A percentile compares a stretch with the other conserved stretches of the same genome.
Conservation (phyloP, 2,888 invertebrate species). For the Molorchus minor region DNA sequence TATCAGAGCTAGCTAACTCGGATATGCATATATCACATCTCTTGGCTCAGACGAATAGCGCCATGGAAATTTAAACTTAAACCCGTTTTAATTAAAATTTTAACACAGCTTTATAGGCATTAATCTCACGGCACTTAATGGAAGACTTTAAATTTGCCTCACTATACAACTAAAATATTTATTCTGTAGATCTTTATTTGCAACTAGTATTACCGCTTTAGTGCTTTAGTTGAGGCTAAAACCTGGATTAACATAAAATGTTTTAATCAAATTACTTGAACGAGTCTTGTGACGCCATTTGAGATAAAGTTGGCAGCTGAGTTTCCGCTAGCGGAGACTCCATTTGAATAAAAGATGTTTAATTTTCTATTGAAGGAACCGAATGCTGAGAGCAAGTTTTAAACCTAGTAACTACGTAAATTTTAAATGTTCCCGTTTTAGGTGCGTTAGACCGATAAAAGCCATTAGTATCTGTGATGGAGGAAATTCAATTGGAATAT, state of each 20-base stretch:
- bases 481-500: no score
- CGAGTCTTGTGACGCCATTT: constrained; percentile 19
- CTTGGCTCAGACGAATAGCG: background rate
- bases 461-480: background rate
- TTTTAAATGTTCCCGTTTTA: no score
- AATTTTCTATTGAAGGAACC: constrained; percentile 8
- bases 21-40: background rate
- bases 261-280: constrained; percentile 37
- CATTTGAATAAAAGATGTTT: constrained; percentile 20
- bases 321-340: constrained; percentile 6
- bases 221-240: constrained; percentile 16
- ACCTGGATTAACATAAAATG: constrained; percentile 36
- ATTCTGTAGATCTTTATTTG: constrained; percentile 21
- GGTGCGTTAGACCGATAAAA: no score
- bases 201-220: constrained; percentile 18
- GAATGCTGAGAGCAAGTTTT: constrained; percentile 1
- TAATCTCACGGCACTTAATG: constrained; percentile 6
- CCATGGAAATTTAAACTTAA: background rate
- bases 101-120: background rate
- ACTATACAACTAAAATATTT: constrained; percentile 16
- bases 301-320: constrained; percentile 26
- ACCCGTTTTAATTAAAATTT: constrained; percentile 13
- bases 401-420: no score
- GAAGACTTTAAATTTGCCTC: constrained; percentile 4
- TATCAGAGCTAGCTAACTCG: no score